Conservation (phyloP, 2,888 invertebrate species). For the Buathra laborator region DNA sequence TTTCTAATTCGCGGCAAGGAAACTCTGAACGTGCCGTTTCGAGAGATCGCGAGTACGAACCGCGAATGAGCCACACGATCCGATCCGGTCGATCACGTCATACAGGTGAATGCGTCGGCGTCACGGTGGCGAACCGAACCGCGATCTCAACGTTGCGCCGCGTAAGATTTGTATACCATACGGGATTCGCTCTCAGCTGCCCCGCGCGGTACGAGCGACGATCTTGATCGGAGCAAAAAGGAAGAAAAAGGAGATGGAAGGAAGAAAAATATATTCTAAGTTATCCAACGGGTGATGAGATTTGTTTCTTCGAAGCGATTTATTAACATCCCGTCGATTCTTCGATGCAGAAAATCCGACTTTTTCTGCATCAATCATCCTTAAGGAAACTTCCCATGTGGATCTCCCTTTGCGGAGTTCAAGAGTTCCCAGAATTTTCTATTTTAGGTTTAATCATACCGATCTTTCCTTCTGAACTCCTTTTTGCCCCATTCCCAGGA, state of each 20-base stretch:
- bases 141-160: conserved; percentile 45
- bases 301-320: conserved; percentile 17
- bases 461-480: not conserved
- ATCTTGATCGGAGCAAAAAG: conserved; percentile 38
- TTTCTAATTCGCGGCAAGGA: conserved; percentile 76
- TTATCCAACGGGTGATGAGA: conserved; percentile 48
- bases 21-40: conserved; percentile 24
- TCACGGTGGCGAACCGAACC: conserved; percentile 53
- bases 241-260: conserved; percentile 33
- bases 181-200: conserved; percentile 26
- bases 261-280: conserved; percentile 16
- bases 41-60: conserved; percentile 37
- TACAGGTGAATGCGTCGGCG: conserved; percentile 82
- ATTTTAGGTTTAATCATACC: not conserved
- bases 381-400: not conserved
- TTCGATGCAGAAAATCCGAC: not conserved
- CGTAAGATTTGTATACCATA: conserved; percentile 15
- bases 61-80: conserved; percentile 70
- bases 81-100: conserved; percentile 82
- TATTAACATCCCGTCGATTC: not conserved
- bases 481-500: not conserved
- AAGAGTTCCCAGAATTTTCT: not conserved
- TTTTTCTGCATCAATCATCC: not conserved
- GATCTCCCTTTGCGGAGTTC: not conserved
- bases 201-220: conserved; percentile 46